Conservation (phyloP, 1,140 invertebrate genomes). For the Leptonema lineaticorne region DNA sequence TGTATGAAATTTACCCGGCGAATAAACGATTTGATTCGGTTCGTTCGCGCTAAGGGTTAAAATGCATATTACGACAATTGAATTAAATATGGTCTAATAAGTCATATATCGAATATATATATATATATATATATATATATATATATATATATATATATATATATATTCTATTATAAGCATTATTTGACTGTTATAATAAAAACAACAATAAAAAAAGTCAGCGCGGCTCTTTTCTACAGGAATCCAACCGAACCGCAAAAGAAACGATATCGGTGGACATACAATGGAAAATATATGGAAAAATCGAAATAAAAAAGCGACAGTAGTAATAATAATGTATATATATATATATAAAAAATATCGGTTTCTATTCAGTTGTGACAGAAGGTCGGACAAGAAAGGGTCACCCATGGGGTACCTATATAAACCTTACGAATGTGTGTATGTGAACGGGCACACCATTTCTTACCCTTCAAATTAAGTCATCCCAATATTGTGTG, state of each 20-base stretch:
- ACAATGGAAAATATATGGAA: neutral
- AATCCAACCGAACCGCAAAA: slow-evolving; percentile 7
- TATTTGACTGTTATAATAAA: neutral
- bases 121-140: too few species aligned
- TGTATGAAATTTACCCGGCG: too few species aligned
- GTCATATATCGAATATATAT: too few species aligned
- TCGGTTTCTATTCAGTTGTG: slow-evolving; percentile 23
- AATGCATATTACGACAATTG: too few species aligned
- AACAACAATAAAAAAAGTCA: neutral
- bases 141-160: too few species aligned
- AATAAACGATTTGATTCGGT: too few species aligned
- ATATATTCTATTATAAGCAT: neutral
- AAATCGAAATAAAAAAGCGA: neutral
- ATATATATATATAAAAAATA: too few species aligned
- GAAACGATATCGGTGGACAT: neutral
- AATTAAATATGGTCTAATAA: too few species aligned
- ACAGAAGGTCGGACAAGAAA: slow-evolving; percentile 9
- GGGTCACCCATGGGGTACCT: slow-evolving; percentile 16
- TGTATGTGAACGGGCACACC: neutral
- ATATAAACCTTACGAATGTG: neutral
- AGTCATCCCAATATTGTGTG: neutral
- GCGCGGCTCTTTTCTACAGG: neutral
- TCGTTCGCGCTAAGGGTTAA: too few species aligned
- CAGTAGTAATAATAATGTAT: neutral
- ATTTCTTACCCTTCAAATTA: slow-evolving; percentile 12